Evolutionary conservation across 2,797 vertebrate species (phyloP), one percentile per base, ranked within the genome.

Genomic region (Xiphorhynchus erythropygius): DNA sequence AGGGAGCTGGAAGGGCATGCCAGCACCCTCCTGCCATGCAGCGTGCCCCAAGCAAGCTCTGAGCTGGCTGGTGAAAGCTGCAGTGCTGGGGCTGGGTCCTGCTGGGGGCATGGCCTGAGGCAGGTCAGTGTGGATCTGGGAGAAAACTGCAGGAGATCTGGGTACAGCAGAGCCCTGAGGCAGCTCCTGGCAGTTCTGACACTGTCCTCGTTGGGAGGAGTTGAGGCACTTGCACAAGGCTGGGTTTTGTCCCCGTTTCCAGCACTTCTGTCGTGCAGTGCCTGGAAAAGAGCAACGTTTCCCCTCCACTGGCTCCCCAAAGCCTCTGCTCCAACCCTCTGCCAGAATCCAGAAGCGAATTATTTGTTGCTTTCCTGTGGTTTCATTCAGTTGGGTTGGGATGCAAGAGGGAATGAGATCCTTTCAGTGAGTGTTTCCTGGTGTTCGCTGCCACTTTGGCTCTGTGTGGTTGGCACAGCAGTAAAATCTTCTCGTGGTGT

Each of bases 121-220:
- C 65, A 46, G 70, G 27, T 18, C 42, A 22, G 7, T 0, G 21
- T 46, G 56, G 27, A 13, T 39, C 18, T 10, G 50, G 35, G 32
- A 14, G 5, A 19, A 19, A 35, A 5, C 22, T 1, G 15, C 42
- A 18, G 11, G 37, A 56, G 21, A 5, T 37, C 41, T 68, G 65
- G 65, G 33, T 25, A 0, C 23, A 63, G 23, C 4, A 0, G 4
- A 30, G 28, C 33, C 42, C 52, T 1, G 1, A 11, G 74, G 87
- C 74, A 89, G 53, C 62, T 68, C 46, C 30, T 12, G 37, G 55
- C 37, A 33, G 4, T 16, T 60, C 8, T 41, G 69, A 57, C 50
- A 12, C 62, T 22, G 0, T 14, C 0, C 1, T 25, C 24, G n/a
- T 0, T 32, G 30, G 7, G 15, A 50, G 52, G 21, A 22, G 41